phyloP scores from a whole-genome alignment of 2,113 vertebrate species.

The Grallaria varia region DNA sequence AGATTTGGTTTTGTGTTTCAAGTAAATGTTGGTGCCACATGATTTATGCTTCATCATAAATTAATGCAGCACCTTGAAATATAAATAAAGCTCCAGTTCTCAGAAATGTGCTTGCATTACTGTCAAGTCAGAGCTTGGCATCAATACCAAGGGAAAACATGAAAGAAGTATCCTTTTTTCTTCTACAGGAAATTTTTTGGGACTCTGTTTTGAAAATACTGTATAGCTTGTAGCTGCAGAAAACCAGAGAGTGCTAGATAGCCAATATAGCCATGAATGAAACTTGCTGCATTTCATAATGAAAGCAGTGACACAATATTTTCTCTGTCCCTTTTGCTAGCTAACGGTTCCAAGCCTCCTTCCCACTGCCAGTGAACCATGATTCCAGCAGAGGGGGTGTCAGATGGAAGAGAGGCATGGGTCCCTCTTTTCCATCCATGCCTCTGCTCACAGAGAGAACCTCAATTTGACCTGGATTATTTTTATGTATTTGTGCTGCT shows the following conservation, averaged over 20 bases:
- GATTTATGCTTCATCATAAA: constrained; percentile 14
- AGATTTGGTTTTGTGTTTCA: neutral
- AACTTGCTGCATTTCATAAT: neutral
- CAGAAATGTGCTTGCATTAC: neutral
- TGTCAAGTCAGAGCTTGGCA: constrained; percentile 23
- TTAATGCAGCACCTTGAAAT: neutral
- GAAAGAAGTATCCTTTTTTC: neutral
- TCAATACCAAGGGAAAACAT: neutral
- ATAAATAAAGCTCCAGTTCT: neutral
- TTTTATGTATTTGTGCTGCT: neutral
- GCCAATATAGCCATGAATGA: neutral
- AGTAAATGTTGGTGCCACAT: neutral
- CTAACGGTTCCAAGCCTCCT: neutral
- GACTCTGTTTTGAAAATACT: neutral
- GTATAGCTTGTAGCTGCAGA: neutral
- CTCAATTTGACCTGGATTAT: neutral
- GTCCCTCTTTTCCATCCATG: neutral
- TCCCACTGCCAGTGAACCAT: neutral
- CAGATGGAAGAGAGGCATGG: neutral
- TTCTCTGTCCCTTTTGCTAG: neutral
- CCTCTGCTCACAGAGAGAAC: neutral
- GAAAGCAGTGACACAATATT: neutral
- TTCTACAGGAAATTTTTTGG: neutral
- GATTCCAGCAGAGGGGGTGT: neutral
- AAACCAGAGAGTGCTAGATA: neutral